Evolutionary conservation across 1,140 invertebrate genomes (phyloP).

Genomic region (Anastrepha obliqua): DNA sequence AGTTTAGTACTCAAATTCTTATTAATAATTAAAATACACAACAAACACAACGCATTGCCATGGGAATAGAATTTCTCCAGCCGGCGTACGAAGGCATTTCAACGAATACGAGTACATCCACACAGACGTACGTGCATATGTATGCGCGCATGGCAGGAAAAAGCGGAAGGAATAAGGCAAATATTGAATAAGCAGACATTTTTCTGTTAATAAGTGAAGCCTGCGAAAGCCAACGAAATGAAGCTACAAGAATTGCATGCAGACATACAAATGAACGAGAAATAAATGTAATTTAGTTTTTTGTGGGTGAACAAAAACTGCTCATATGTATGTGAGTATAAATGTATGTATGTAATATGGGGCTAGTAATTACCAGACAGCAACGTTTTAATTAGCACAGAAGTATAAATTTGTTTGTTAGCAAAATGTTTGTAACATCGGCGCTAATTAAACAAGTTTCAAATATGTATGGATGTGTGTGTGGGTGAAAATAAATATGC

Average conservation of each 20-base stretch:
- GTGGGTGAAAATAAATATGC: neutral
- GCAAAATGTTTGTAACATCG: conserved; percentile 7
- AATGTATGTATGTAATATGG: neutral
- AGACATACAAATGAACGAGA: neutral
- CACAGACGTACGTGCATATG: neutral
- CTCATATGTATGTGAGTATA: too few relatives aligned
- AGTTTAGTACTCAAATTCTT: neutral
- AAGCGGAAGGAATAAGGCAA: neutral
- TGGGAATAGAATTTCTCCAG: neutral
- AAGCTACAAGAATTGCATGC: neutral
- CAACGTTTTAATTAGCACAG: neutral
- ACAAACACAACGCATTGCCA: neutral
- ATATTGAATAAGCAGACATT: neutral
- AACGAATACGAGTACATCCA: neutral
- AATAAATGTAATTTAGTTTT: neutral
- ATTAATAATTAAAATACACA: conserved; percentile 18
- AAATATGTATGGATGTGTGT: neutral
- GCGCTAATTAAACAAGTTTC: neutral
- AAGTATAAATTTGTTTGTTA: neutral
- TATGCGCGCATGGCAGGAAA: neutral
- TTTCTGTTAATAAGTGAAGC: conserved; percentile 12
- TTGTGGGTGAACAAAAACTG: neutral
- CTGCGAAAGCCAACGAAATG: conserved; percentile 3
- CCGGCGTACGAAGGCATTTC: neutral
- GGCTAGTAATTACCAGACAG: neutral